Evolutionary conservation across 2,797 vertebrate genomes (phyloP).

Genomic region (Rhinatrema bivittatum): DNA sequence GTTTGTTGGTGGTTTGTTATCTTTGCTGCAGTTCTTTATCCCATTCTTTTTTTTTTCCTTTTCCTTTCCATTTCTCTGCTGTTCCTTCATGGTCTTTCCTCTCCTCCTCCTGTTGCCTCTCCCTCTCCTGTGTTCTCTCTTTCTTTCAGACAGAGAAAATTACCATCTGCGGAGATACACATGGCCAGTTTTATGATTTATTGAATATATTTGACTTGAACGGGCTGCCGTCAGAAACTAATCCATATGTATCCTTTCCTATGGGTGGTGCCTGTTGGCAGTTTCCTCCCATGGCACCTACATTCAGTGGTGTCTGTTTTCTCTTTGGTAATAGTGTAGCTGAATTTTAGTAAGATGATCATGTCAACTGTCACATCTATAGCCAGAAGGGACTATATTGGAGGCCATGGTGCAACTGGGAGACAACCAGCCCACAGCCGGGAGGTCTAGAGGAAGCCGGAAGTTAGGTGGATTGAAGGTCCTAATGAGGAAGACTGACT

Average conservation of each 20-base stretch:
- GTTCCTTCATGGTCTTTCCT: neutral
- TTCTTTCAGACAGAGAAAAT: conserved; percentile 78
- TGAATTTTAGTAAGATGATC: too few relatives aligned
- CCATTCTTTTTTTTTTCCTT: conserved; percentile 2
- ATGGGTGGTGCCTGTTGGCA: neutral
- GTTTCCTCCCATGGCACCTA: too few relatives aligned
- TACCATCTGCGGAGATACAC: conserved; percentile 88
- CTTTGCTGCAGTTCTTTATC: neutral
- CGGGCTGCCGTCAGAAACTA: conserved; percentile 78
- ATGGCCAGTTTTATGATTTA: conserved; percentile 89
- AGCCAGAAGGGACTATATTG: neutral
- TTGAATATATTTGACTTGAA: conserved; percentile 91
- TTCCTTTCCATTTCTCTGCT: conserved; percentile 2
- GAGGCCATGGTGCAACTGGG: too few relatives aligned
- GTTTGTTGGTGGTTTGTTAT: too few relatives aligned
- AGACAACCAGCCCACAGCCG: too few relatives aligned
- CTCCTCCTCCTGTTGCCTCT: conserved; percentile 15
- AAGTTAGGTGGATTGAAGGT: too few relatives aligned
- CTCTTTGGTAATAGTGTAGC: too few relatives aligned
- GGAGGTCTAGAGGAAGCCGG: too few relatives aligned
- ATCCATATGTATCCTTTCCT: conserved; percentile 90
- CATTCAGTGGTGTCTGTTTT: too few relatives aligned
- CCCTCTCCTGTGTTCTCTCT: conserved; percentile 28
- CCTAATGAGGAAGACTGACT: too few relatives aligned
- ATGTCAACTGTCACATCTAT: too few relatives aligned